A percentile compares a stretch with the other conserved stretches of the same genome.
These are phyloP conservation scores for Epinephelus lanceolatus DNA, from an alignment of 2,113 vertebrate genomes.

Conservation along the genomic window DNA sequence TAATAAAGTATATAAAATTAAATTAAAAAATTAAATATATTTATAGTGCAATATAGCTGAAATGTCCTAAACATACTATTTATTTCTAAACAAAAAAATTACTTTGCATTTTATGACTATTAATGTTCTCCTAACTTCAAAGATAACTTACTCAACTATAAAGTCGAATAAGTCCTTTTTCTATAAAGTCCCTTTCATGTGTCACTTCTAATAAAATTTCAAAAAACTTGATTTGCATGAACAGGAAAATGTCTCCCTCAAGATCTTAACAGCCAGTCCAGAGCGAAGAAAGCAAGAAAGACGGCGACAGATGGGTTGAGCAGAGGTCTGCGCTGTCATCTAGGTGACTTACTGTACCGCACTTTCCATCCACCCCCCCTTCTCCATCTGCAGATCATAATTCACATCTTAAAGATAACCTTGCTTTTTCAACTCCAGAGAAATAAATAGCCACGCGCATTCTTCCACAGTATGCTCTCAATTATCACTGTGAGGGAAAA, in stretches of 20 bases:
- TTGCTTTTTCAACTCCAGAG: slow-evolving; percentile 35
- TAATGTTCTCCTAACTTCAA: neutral
- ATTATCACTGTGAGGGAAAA: slow-evolving; percentile 54
- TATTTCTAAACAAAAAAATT: neutral
- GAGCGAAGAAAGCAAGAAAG: slow-evolving; percentile 12
- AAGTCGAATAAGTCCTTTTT: neutral
- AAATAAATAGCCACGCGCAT: slow-evolving; percentile 49
- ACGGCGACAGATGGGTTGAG: slow-evolving; percentile 47
- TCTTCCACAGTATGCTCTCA: slow-evolving; percentile 68
- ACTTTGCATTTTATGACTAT: neutral
- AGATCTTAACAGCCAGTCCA: neutral
- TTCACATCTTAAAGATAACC: slow-evolving; percentile 65
- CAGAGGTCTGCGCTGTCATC: slow-evolving; percentile 50
- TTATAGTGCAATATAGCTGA: neutral
- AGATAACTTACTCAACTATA: neutral
- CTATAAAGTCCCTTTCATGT: slow-evolving; percentile 16
- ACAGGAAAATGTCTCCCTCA: neutral
- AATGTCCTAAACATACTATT: neutral
- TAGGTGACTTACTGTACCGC: slow-evolving; percentile 52
- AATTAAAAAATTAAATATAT: neutral
- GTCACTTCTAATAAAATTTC: slow-evolving; percentile 2
- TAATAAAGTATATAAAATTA: no score
- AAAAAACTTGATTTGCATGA: slow-evolving; percentile 24
- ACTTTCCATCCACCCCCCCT: slow-evolving; percentile 13
- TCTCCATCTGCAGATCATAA: slow-evolving; percentile 66